Percentiles rank a stretch among this genome's conserved stretches.
Conservation (phyloP, 1,140 invertebrate species). For the Diorhabda sublineata region DNA sequence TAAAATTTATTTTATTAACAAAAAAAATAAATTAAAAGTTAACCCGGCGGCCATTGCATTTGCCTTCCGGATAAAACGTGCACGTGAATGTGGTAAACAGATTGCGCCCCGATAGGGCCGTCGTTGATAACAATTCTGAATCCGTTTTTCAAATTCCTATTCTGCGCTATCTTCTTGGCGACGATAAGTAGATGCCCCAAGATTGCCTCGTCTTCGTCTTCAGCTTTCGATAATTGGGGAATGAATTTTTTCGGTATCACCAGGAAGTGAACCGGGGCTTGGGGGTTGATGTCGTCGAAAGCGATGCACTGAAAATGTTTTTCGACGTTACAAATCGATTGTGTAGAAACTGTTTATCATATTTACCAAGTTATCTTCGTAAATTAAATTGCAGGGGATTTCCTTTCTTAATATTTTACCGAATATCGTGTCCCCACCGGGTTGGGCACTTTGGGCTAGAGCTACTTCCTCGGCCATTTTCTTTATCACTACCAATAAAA, state of each 20-base stretch:
- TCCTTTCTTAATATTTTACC: conserved; percentile 90
- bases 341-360: too few species aligned
- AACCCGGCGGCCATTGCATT: conserved; percentile 93
- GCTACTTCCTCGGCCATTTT: conserved; percentile 75
- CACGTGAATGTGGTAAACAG: conserved; percentile 88
- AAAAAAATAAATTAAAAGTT: conserved; percentile 46
- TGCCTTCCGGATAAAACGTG: conserved; percentile 92
- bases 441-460: conserved; percentile 63
- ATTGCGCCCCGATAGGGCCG: conserved; percentile 81
- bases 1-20: background rate
- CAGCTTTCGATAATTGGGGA: conserved; percentile 70
- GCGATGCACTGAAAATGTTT: conserved; percentile 65
- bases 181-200: conserved; percentile 75
- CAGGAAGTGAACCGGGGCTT: conserved; percentile 90
- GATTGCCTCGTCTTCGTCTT: conserved; percentile 67
- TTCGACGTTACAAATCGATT: too few species aligned
- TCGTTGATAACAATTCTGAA: conserved; percentile 87
- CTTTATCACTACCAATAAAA: background rate
- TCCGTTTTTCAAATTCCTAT: conserved; percentile 65
- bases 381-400: conserved; percentile 92
- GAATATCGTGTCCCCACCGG: conserved; percentile 88
- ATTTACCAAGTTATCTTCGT: conserved; percentile 83
- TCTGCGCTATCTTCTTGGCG: conserved; percentile 74
- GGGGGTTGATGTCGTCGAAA: conserved; percentile 79
- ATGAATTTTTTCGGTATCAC: conserved; percentile 94